These are phyloP conservation scores for Phengaris arion DNA, from an alignment of 2,888 invertebrate species.

Conservation along the genomic window DNA sequence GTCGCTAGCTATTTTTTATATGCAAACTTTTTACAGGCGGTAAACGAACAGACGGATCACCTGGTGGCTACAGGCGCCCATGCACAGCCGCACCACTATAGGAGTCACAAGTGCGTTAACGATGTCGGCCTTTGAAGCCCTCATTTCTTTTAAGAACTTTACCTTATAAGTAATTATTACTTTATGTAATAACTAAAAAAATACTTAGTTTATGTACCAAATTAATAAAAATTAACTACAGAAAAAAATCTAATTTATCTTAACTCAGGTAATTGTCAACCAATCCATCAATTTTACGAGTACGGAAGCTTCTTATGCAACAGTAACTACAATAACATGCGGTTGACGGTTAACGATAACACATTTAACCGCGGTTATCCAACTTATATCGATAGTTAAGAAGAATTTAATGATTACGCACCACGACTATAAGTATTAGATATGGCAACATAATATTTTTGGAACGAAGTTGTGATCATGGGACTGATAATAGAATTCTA, in stretches of 20 bases:
- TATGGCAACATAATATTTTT: neutral
- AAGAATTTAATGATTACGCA: neutral
- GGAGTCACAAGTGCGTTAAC: too few species aligned
- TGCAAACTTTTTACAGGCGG: neutral
- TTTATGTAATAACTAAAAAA: too few species aligned
- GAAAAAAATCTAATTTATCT: neutral
- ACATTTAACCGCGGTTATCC: neutral
- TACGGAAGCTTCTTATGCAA: neutral
- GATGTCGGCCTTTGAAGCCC: too few species aligned
- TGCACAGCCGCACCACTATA: too few species aligned
- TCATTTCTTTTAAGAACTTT: too few species aligned
- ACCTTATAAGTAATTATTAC: too few species aligned
- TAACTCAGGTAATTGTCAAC: neutral
- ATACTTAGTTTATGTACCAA: too few species aligned
- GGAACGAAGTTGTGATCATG: neutral
- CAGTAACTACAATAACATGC: neutral
- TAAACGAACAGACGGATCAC: neutral
- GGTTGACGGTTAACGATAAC: neutral
- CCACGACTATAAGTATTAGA: neutral
- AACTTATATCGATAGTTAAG: neutral
- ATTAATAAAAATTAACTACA: neutral
- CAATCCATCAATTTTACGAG: constrained; percentile 1
- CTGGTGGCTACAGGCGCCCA: too few species aligned
- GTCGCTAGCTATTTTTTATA: neutral
- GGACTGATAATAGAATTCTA: too few species aligned